A percentile compares a stretch with the other conserved stretches of the same genome.
Conservation (phyloP, 1,140 invertebrate genomes). For the Condylostylus longicornis region DNA sequence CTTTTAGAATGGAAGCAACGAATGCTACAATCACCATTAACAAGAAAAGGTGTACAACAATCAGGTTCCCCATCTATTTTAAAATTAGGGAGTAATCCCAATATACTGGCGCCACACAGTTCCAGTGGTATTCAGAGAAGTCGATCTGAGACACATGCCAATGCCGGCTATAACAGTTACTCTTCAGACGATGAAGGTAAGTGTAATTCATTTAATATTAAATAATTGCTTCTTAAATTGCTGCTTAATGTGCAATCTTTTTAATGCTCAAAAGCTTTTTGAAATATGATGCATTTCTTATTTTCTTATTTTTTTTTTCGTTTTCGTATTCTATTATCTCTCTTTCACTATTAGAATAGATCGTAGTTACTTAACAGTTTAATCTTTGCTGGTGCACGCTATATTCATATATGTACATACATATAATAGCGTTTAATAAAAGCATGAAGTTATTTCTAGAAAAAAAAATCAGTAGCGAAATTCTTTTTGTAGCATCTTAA, state of each 20-base stretch:
- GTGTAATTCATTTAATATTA: constrained; percentile 10
- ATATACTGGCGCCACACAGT: constrained; percentile 32
- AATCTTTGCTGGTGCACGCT: too few species aligned
- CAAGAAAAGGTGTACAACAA: constrained; percentile 52
- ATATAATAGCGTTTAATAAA: too few species aligned
- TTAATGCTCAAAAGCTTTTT: not conserved
- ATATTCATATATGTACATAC: too few species aligned
- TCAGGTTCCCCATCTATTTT: constrained; percentile 35
- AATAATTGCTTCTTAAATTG: not conserved
- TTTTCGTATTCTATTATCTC: constrained; percentile 1
- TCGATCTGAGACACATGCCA: constrained; percentile 32
- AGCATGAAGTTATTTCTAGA: too few species aligned
- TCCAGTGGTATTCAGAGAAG: constrained; percentile 28
- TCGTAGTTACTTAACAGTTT: too few species aligned
- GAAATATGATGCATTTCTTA: not conserved
- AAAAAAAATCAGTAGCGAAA: too few species aligned
- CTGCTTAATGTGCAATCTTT: not conserved
- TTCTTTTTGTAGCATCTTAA: too few species aligned
- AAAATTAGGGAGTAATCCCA: constrained; percentile 28
- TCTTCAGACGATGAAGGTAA: constrained; percentile 79
- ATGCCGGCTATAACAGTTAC: constrained; percentile 59
- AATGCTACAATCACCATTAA: constrained; percentile 77
- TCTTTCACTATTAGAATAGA: not conserved
- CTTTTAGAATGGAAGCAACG: constrained; percentile 82
- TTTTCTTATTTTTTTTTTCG: constrained; percentile 1